Evolutionary conservation across 2,888 invertebrate species (phyloP), one percentile per base, ranked within the genome.

Genomic region (Sphecodes monilicornis): DNA sequence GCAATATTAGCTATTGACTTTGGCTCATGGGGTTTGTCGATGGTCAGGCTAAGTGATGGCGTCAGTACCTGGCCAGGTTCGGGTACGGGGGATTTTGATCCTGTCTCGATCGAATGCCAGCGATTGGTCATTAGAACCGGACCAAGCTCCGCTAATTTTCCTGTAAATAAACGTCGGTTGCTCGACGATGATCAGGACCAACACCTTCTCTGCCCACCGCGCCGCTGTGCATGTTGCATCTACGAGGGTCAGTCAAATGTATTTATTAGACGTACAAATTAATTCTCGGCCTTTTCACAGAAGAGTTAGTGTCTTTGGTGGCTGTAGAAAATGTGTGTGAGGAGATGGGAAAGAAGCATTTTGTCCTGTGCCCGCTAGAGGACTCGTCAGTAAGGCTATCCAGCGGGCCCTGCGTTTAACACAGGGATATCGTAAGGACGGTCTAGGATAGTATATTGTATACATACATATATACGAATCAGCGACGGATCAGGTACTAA

Each of bases 1-100:
- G 90, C 89, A 88, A 91, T 91, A 91, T 91, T 91, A 91, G 87
- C 88, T 91, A 91, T 91, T 91, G 91, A 91, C 91, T 90, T 86
- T 90, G 86, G 86, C 88, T 82, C 81, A 78, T 84, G 85, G 88
- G 87, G 82, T 78, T 86, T 82, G 78, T 76, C 80, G 85, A 86
- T 74, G 85, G 82, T 82, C 75, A 84, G 64, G 84, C 80, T 85
- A 87, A 83, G 84, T 46, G 84, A 86, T 82, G 87, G 71, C 81
- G 78, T 57, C 57, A 70, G 70, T 78, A 39, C 77, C 60, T 57
- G 39, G 57, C 57, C 69, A 54, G 54, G 76, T 72, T 73, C 39
- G 69, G 69, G 64, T 39, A 76, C 36, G 16, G 78, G 69, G 60
- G 18, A 75, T 80, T 82, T 86, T 69, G 69, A 77, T 60, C 69